A percentile compares a stretch with the other conserved stretches of the same genome.
These are phyloP conservation scores for Dastarcus helophoroides DNA, from an alignment of 2,888 invertebrate genomes.

Conservation along the genomic window DNA sequence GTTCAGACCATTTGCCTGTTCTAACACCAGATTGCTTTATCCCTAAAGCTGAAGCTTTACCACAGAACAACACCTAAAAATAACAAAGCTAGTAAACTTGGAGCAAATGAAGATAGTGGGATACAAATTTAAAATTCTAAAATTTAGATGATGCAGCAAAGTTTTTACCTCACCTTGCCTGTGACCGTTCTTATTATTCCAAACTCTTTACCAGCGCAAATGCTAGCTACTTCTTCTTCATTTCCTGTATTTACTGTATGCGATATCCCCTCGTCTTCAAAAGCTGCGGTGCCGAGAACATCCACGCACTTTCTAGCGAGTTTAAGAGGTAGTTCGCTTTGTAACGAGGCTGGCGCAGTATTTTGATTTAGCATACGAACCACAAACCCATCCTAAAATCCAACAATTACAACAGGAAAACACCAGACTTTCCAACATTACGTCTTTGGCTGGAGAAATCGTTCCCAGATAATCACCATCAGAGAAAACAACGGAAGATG, in stretches of 20 bases:
- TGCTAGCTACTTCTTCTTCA: slow-evolving; percentile 69
- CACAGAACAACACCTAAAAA: slow-evolving; percentile 65
- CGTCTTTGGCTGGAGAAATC: slow-evolving; percentile 69
- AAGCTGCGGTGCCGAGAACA: slow-evolving; percentile 58
- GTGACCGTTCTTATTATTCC: slow-evolving; percentile 70
- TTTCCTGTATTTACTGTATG: slow-evolving; percentile 30
- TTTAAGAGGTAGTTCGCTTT: slow-evolving; percentile 61
- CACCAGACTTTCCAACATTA: too few relatives aligned
- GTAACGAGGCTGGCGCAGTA: slow-evolving; percentile 43
- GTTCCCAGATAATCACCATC: slow-evolving; percentile 71
- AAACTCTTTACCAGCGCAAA: slow-evolving; percentile 85
- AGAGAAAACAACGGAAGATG: slow-evolving; percentile 53
- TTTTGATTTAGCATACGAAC: slow-evolving; percentile 60
- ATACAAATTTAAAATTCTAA: too few relatives aligned
- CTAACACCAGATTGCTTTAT: slow-evolving; percentile 53
- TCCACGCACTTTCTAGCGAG: slow-evolving; percentile 70
- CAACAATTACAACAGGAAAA: slow-evolving; percentile 3
- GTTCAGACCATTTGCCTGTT: slow-evolving; percentile 49
- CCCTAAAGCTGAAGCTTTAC: slow-evolving; percentile 76
- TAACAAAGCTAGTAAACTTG: too few relatives aligned
- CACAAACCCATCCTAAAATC: slow-evolving; percentile 61
- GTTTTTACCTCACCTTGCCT: slow-evolving; percentile 55
- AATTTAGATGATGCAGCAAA: too few relatives aligned
- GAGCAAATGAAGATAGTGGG: too few relatives aligned
- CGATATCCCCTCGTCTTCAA: slow-evolving; percentile 51